phyloP scores from a whole-genome alignment of 2,113 vertebrate genomes.

The Poecile atricapillus region DNA sequence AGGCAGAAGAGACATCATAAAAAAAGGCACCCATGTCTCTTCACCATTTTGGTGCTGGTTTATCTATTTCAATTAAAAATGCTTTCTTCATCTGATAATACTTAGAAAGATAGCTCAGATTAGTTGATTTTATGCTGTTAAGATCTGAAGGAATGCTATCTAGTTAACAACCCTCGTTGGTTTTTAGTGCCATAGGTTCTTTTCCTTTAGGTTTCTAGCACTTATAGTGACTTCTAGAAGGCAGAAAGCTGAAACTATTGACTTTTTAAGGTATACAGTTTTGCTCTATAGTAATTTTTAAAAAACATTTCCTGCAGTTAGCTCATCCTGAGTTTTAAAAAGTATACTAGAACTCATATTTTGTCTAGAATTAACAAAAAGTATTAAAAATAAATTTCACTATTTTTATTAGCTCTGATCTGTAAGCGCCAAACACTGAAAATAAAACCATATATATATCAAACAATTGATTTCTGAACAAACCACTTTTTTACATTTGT shows the following conservation, averaged over 20 bases:
- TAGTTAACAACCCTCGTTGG: background rate
- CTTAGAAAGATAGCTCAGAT: background rate
- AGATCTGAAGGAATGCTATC: background rate
- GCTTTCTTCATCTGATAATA: background rate
- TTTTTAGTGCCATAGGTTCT: background rate
- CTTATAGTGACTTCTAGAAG: background rate
- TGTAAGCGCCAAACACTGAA: background rate
- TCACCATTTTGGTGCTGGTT: background rate
- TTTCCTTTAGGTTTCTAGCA: background rate
- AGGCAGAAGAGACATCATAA: background rate
- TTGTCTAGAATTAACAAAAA: background rate
- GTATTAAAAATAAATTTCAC: background rate
- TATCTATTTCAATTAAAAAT: background rate
- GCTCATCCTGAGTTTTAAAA: background rate
- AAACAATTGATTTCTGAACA: background rate
- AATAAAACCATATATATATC: background rate
- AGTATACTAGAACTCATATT: background rate
- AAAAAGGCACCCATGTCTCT: background rate
- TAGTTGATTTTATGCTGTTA: background rate
- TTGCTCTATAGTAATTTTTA: background rate
- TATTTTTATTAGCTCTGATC: background rate
- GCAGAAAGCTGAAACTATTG: background rate
- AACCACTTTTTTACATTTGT: background rate
- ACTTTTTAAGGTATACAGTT: background rate
- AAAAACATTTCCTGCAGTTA: background rate